A percentile compares a stretch with the other conserved stretches of the same genome.
Evolutionary conservation across 2,113 vertebrate genomes (phyloP).

Genomic region (Caloenas nicobarica): DNA sequence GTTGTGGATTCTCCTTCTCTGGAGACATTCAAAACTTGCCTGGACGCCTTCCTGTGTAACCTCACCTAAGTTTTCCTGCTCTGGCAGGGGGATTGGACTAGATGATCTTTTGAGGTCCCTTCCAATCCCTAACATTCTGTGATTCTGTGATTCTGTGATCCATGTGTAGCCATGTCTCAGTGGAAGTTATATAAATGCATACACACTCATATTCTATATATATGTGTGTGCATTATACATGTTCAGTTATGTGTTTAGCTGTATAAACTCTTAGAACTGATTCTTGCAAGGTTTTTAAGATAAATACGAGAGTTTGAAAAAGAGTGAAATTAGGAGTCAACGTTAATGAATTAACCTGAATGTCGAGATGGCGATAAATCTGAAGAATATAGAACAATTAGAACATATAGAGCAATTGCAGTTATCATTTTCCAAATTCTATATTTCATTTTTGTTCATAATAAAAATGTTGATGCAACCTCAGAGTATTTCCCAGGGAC

Average conservation of each 20-base stretch:
- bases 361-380: neutral
- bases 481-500: neutral
- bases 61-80: too few relatives aligned
- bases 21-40: too few relatives aligned
- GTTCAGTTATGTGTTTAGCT: neutral
- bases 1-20: too few relatives aligned
- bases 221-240: neutral
- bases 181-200: neutral
- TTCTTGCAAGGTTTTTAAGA: neutral
- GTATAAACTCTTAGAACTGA: neutral
- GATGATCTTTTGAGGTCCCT: too few relatives aligned
- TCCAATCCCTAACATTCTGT: too few relatives aligned
- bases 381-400: neutral
- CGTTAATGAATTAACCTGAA: neutral
- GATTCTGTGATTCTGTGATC: too few relatives aligned
- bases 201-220: neutral
- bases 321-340: neutral
- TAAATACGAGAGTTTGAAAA: neutral
- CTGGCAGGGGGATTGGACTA: too few relatives aligned
- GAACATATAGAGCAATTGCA: neutral
- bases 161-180: neutral
- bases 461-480: neutral
- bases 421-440: neutral
- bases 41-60: too few relatives aligned
- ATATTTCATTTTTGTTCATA: neutral